Evolutionary conservation across 2,888 invertebrate genomes (phyloP), one percentile per base, ranked within the genome.

Genomic region (Molanna angustata): DNA sequence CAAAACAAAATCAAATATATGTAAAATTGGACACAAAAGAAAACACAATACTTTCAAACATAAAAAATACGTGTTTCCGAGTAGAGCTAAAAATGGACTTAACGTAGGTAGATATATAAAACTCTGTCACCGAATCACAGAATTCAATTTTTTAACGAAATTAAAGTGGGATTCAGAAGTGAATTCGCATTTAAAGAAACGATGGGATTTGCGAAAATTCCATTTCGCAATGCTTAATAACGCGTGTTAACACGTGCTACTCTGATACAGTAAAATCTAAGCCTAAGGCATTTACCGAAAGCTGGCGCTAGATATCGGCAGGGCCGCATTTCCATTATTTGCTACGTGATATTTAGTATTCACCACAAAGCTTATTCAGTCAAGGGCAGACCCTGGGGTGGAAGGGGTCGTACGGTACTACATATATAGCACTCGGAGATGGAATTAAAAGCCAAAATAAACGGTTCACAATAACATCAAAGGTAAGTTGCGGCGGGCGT

Each of bases 391-490:
- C 27, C 11, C 27, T 27, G 27, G 4, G 27, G 6, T 7, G 27
- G 27, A 11, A 27, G n/a, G n/a, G n/a, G n/a, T n/a, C n/a, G n/a
- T n/a, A n/a, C n/a, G n/a, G n/a, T n/a, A n/a, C n/a, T n/a, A n/a
- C n/a, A n/a, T n/a, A n/a, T n/a, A n/a, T n/a, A n/a, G n/a, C n/a
- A n/a, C n/a, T n/a, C n/a, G n/a, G n/a, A 7, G 27, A 4, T 11
- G 27, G 27, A 27, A 27, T 27, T 27, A 27, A 27, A 27, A 27
- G 27, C 27, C 44, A 31, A 44, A 50, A 44, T 50, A 44, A 44
- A 31, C 44, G 39, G 17, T 50, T 39, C 50, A 37, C 44, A 45
- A 44, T 39, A 39, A 22, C 44, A 50, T 37, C 35, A 42, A 37
- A 37, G 44, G 37, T 3, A 35, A 35, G 35, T 35, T 13, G 13